Evolutionary conservation across 35 echinoderm and acorn worm species (phyloP).

Genomic region (Heliocidaris tuberculata): DNA sequence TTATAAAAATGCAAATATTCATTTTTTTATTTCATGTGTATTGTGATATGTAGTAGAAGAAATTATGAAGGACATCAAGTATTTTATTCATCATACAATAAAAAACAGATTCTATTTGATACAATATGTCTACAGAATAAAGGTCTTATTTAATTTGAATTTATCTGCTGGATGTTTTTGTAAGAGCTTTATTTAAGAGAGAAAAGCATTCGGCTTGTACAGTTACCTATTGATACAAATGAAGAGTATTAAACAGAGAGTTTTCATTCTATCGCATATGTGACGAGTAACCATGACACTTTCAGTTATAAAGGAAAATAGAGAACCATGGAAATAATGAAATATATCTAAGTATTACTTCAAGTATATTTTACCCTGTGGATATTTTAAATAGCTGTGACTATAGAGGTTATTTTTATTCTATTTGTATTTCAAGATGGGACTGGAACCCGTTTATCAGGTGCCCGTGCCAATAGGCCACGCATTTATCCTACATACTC

Average conservation of each 20-base stretch:
- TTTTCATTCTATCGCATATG: conserved; percentile 67
- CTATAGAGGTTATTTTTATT: conserved; percentile 75
- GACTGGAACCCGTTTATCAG: conserved; percentile 45
- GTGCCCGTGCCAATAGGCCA: conserved; percentile 61
- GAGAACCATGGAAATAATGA: conserved; percentile 59
- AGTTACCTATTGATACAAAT: conserved; percentile 53
- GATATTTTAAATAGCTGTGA: conserved; percentile 54
- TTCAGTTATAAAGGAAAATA: conserved; percentile 65
- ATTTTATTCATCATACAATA: conserved; percentile 63
- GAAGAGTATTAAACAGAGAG: conserved; percentile 64
- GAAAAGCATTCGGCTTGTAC: conserved; percentile 57
- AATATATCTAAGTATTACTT: conserved; percentile 75
- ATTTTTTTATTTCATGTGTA: conserved; percentile 42
- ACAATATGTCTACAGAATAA: conserved; percentile 72
- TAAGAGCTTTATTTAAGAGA: conserved; percentile 68
- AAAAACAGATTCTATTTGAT: conserved; percentile 72
- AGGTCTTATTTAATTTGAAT: conserved; percentile 77
- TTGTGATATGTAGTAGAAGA: conserved; percentile 65
- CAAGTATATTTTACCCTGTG: conserved; percentile 78
- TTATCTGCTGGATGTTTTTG: conserved; percentile 62
- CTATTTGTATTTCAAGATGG: conserved; percentile 26
- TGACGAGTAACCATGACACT: conserved; percentile 76
- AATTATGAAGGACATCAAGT: conserved; percentile 65
- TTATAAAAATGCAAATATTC: conserved; percentile 55
- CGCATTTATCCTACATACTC: conserved; percentile 46